phyloP scores from a whole-genome alignment of 2,797 vertebrate species.

The Odontamblyopus rebecca region DNA sequence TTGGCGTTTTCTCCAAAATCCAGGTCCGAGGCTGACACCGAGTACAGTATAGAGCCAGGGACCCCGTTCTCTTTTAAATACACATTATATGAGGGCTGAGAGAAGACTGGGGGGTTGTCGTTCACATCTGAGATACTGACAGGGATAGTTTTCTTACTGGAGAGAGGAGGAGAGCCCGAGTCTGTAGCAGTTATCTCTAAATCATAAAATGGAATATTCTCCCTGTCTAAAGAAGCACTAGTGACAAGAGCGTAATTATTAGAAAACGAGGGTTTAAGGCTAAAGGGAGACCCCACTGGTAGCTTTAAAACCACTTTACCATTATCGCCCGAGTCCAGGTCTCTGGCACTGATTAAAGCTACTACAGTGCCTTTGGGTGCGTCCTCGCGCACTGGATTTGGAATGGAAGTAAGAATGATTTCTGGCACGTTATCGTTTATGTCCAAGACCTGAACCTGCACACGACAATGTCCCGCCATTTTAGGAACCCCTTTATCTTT shows the following conservation, averaged over 20 bases:
- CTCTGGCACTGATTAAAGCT: slow-evolving; percentile 58
- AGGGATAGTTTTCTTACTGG: too few relatives aligned
- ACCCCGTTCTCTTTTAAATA: too few relatives aligned
- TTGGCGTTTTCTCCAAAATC: too few relatives aligned
- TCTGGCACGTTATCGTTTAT: slow-evolving; percentile 68
- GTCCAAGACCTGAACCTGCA: slow-evolving; percentile 60
- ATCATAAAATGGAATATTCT: slow-evolving; percentile 74
- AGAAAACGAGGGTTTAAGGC: slow-evolving; percentile 60
- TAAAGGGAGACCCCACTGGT: slow-evolving; percentile 40
- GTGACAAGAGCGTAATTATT: slow-evolving; percentile 66
- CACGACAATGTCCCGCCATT: slow-evolving; percentile 64
- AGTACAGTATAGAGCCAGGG: slow-evolving; percentile 65
- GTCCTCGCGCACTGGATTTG: slow-evolving; percentile 60
- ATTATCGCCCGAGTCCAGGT: slow-evolving; percentile 64
- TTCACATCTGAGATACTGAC: too few relatives aligned
- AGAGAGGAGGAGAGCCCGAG: neutral
- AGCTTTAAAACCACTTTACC: slow-evolving; percentile 54
- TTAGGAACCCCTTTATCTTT: slow-evolving; percentile 65
- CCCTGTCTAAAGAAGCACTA: slow-evolving; percentile 70
- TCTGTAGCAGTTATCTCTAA: slow-evolving; percentile 80
- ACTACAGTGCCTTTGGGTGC: slow-evolving; percentile 57
- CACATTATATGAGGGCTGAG: too few relatives aligned
- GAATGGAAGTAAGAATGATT: slow-evolving; percentile 59
- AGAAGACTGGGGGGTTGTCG: too few relatives aligned
- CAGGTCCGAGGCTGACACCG: slow-evolving; percentile 43